A percentile compares a stretch with the other conserved stretches of the same genome.
phyloP scores from a whole-genome alignment of 2,888 invertebrate genomes.

The Drosophila recens region DNA sequence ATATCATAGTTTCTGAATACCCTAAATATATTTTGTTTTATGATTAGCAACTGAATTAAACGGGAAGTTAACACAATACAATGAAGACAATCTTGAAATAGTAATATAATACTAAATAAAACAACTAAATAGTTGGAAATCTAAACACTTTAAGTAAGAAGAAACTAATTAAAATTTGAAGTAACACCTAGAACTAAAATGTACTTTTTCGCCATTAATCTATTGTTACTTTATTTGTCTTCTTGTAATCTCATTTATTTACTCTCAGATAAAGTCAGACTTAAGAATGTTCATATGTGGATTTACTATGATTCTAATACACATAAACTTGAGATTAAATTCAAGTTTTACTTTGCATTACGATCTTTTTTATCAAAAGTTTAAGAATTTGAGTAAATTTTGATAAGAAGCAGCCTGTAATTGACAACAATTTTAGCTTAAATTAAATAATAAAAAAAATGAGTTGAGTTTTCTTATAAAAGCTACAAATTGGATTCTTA shows the following conservation, averaged over 20 bases:
- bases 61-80: not conserved
- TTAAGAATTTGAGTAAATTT: not conserved
- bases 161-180: too few species aligned
- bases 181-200: not conserved
- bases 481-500: too few species aligned
- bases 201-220: not conserved
- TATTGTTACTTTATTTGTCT: not conserved
- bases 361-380: not conserved
- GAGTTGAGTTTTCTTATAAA: too few species aligned
- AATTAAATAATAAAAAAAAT: too few species aligned
- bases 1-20: too few species aligned
- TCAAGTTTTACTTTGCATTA: not conserved
- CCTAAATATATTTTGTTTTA: not conserved
- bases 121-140: too few species aligned
- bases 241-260: not conserved
- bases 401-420: not conserved
- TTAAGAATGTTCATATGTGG: not conserved
- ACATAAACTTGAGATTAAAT: not conserved
- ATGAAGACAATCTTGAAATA: not conserved
- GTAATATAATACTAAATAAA: not conserved
- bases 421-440: too few species aligned
- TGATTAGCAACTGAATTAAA: not conserved
- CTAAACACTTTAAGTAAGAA: not conserved
- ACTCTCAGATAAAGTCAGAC: not conserved
- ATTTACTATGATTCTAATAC: not conserved